Conservation (phyloP, 2,113 vertebrate species). For the Xenus cinereus region DNA sequence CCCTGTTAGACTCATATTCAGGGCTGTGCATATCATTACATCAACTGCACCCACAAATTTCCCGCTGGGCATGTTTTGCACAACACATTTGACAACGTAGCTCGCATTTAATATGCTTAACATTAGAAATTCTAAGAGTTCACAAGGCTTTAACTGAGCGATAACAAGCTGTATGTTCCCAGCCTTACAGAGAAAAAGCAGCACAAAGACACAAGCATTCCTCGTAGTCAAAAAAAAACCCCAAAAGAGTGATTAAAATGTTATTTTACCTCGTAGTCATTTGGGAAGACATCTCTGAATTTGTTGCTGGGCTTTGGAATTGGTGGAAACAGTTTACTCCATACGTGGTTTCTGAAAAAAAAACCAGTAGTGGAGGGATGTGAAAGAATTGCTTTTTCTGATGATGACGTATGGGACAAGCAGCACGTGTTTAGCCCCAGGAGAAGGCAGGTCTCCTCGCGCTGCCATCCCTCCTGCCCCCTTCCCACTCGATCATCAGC, state of each 20-base stretch:
- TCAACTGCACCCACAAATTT: not conserved
- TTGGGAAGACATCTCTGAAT: slow-evolving; percentile 40
- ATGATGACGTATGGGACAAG: accelerated
- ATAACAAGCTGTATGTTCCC: not conserved
- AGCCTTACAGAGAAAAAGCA: not conserved
- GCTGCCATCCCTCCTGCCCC: not conserved
- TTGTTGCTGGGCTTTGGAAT: slow-evolving; percentile 65
- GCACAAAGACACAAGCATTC: not conserved
- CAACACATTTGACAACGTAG: too few species aligned
- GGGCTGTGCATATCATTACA: accelerated
- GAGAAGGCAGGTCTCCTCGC: not conserved
- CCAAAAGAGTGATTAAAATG: not conserved
- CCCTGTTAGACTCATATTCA: accelerated
- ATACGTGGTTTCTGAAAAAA: slow-evolving; percentile 38
- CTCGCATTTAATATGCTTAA: not conserved
- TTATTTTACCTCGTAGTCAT: slow-evolving; percentile 52
- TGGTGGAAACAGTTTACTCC: slow-evolving; percentile 68
- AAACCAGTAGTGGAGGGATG: not conserved
- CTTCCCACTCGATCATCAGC: not conserved
- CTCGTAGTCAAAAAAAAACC: not conserved
- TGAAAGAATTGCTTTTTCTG: not conserved
- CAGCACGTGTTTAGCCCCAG: accelerated
- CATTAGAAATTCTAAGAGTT: not conserved
- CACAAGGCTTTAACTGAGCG: not conserved
- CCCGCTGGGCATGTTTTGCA: not conserved